Base-by-base conservation (phyloP, 2,888 invertebrate species). In the Drepanosiphum platanoidis region DNA sequence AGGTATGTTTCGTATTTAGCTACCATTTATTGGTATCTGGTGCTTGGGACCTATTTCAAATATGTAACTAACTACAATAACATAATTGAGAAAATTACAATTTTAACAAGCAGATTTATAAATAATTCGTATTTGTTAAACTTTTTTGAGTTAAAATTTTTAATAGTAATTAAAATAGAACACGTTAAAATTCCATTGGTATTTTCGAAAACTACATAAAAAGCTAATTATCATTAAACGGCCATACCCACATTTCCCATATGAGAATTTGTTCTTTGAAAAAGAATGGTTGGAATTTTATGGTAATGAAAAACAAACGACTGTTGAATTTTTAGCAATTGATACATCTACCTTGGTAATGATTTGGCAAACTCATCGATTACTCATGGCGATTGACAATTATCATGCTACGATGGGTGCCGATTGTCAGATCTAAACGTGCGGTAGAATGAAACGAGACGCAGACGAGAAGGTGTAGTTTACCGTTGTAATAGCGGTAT, bases 401-500 rank as follows among this genome's bases (percentile, higher is more conserved):
- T 84, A 84, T 84, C 75, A 84, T 84, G 68, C 84, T 27, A 84
- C 75, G 84, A 77, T 77, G 77, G 84, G 84, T 58, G 84, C 58
- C 68, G 75, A 84, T 68, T 83, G 83, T 83, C 66, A 75, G 58
- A 68, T 52, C 27, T 68, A 77, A 77, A 84, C 52, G 75, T 66
- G 84, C 58, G 84, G 46, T 39, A 58, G 68, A 77, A 68, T 68
- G 68, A 84, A 75, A 68, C 75, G 68, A 84, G 46, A 77, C 75
- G 68, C 77, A 46, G 18, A 52, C 68, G 77, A 84, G 83, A 84
- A 84, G 84, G 84, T 84, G 84, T 84, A 84, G 77, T 84, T 84
- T 84, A 84, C 84, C 84, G 84, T 84, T 84, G 84, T 84, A 84
- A 84, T 84, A 84, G 84, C 84, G 84, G 84, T 84, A 84, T 84